Evolutionary conservation across 2,797 vertebrate species (phyloP).

Genomic region (Poeciliopsis paucimaculata): DNA sequence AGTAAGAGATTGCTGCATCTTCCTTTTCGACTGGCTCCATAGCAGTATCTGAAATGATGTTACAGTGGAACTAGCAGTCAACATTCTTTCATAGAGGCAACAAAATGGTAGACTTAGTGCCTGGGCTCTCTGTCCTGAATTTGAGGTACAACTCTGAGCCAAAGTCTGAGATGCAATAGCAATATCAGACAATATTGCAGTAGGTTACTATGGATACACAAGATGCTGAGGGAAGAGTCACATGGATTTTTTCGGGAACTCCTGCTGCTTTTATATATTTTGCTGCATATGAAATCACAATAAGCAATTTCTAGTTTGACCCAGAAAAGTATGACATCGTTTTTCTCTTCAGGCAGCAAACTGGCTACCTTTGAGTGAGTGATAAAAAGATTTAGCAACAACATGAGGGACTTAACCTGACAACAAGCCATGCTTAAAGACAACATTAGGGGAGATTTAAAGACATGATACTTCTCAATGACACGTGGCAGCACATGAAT

Average conservation of each 20-base stretch:
- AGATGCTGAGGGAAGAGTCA: background rate
- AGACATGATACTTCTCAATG: slow-evolving; percentile 38
- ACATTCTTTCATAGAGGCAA: background rate
- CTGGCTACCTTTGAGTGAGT: slow-evolving; percentile 16
- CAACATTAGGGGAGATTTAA: slow-evolving; percentile 52
- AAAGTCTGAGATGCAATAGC: background rate
- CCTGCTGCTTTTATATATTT: background rate
- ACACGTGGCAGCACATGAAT: slow-evolving; percentile 40
- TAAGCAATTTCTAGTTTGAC: background rate
- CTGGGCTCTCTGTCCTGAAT: background rate
- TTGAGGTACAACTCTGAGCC: background rate
- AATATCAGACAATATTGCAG: background rate
- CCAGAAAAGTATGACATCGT: background rate
- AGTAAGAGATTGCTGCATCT: background rate
- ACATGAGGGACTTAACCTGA: slow-evolving; percentile 41
- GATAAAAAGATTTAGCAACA: slow-evolving; percentile 3
- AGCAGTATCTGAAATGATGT: background rate
- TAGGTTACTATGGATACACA: background rate
- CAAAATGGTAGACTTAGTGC: background rate
- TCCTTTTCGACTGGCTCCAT: background rate
- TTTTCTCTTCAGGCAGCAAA: background rate
- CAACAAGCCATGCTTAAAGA: slow-evolving; percentile 51
- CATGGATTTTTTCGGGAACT: background rate
- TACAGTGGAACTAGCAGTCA: background rate
- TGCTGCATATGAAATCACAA: background rate